Evolutionary conservation across 2,113 vertebrate genomes (phyloP), one percentile per base, ranked within the genome.

Genomic region (Dromiciops gliroides): DNA sequence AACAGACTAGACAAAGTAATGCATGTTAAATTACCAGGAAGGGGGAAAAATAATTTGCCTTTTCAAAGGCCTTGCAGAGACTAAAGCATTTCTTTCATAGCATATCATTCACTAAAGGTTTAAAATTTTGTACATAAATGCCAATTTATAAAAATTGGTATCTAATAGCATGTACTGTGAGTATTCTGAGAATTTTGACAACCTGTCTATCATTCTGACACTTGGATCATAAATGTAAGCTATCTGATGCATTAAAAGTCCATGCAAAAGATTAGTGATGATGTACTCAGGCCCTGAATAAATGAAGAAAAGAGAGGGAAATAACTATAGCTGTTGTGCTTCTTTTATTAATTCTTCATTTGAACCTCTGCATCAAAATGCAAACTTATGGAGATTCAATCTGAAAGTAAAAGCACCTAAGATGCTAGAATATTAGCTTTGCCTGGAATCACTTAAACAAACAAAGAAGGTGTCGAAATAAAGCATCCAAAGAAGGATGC

Each of bases 391-490:
- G 47, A 95, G 19, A 97, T 90, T 88, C 90, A n/a, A 67, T 95
- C 94, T 91, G 16, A 47, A 96, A 94, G 94, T 47, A 11, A 75
- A 96, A 91, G 2, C 48, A 91, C 25, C 49, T 91, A 96, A 89
- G 31, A 89, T 95, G 53, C 90, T 96, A 91, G 95, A 95, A 95
- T 2, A 5, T 44, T 90, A 83, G 5, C 91, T 97, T 96, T 19
- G 92, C 89, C 48, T 95, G 44, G 48, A 90, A 48, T 95, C 96
- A 94, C 96, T 97, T 96, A 75, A 93, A 95, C 88, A 97, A 96
- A 89, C 91, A 24, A 96, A 49, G 50, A 22, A 94, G 50, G 49
- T 94, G 89, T 96, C 92, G 98, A 98, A 96, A 95, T 75, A 96
- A 95, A 75, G 60, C 5, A n/a, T 50, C 51, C 89, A 25, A 28